phyloP scores from a whole-genome alignment of 2,113 vertebrate genomes.

The Pelecanoides urinatrix region DNA sequence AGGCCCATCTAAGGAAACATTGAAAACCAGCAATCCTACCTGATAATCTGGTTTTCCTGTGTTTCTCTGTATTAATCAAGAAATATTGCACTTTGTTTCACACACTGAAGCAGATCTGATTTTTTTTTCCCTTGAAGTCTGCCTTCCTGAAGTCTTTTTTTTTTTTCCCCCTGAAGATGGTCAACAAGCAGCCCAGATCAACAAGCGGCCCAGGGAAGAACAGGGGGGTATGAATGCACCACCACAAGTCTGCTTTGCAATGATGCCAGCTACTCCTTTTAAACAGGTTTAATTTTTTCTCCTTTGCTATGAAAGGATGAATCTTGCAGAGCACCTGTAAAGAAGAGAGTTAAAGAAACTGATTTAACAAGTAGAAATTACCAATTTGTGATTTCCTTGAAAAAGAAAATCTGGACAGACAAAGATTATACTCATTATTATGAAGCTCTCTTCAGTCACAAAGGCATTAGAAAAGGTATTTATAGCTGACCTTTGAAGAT shows the following conservation, averaged over 20 bases:
- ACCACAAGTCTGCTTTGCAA: not conserved
- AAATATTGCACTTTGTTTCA: not conserved
- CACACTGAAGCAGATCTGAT: not conserved
- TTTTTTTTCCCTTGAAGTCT: not conserved
- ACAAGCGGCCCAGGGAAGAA: too few species aligned
- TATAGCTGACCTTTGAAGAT: slow-evolving; percentile 74
- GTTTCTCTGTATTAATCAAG: not conserved
- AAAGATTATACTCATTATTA: slow-evolving; percentile 53
- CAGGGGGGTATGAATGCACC: too few species aligned
- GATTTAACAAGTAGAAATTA: not conserved
- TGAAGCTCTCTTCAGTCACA: slow-evolving; percentile 12
- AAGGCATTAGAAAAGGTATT: slow-evolving; percentile 65
- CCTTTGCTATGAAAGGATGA: not conserved
- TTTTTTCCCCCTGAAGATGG: fast-evolving
- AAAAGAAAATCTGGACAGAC: slow-evolving; percentile 45
- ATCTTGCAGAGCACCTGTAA: not conserved
- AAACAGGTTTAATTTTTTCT: not conserved
- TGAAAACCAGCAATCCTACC: not conserved
- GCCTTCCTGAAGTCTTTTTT: not conserved
- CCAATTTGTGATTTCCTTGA: not conserved
- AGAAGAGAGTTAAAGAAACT: not conserved
- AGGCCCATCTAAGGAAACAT: not conserved
- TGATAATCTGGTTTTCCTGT: not conserved
- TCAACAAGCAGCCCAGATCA: too few species aligned
- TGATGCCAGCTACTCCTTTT: not conserved